Conservation (phyloP, 1,140 invertebrate species). For the Anagrus nilaparvatae region DNA sequence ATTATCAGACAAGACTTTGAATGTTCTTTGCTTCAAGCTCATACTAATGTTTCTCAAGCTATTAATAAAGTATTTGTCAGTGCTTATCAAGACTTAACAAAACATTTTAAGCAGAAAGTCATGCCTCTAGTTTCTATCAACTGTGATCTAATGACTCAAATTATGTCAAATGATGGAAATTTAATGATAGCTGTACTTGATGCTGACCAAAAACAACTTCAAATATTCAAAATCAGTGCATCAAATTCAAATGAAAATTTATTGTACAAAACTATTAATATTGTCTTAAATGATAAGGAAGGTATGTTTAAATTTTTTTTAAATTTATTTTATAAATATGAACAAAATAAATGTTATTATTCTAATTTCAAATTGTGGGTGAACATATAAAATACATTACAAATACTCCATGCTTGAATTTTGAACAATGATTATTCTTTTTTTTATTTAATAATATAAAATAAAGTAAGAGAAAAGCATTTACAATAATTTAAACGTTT, state of each 20-base stretch:
- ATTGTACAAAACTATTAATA: conserved; percentile 18
- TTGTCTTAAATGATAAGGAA: conserved; percentile 30
- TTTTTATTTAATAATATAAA: too few species aligned
- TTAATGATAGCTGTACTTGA: conserved; percentile 29
- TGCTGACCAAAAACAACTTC: conserved; percentile 25
- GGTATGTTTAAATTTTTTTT: conserved; percentile 18
- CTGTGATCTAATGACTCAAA: conserved; percentile 25
- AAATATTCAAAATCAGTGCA: conserved; percentile 28
- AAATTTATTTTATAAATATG: too few species aligned
- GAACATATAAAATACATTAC: too few species aligned
- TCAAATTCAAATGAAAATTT: conserved; percentile 14
- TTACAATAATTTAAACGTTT: too few species aligned
- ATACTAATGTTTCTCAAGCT: conserved; percentile 57
- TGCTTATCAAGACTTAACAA: conserved; percentile 53
- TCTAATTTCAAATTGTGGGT: too few species aligned
- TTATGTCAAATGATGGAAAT: conserved; percentile 26
- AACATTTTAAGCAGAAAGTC: conserved; percentile 44
- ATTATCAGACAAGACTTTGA: conserved; percentile 67
- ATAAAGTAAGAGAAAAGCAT: too few species aligned
- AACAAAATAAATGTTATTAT: too few species aligned
- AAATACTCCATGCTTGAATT: too few species aligned
- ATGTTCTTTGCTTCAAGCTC: conserved; percentile 74
- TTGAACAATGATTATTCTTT: too few species aligned
- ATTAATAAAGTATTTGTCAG: conserved; percentile 62
- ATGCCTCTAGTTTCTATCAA: conserved; percentile 19